Evolutionary conservation across 1,140 invertebrate genomes (phyloP).

Genomic region (Carposina sasakii): DNA sequence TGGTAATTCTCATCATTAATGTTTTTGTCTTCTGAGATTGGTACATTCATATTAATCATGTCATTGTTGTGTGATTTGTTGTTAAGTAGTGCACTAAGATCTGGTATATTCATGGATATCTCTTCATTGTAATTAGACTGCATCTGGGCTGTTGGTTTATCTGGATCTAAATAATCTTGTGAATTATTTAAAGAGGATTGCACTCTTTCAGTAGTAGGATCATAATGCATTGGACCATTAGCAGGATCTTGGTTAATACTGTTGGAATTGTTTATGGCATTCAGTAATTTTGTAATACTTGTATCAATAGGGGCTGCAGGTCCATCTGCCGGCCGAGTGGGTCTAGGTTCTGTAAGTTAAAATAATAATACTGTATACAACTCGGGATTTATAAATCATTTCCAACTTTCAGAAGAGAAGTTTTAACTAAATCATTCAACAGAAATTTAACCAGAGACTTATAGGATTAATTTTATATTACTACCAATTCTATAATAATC

Average conservation of each 20-base stretch:
- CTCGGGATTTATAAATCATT: not conserved
- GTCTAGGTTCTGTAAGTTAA: slow-evolving; percentile 57
- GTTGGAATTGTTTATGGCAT: slow-evolving; percentile 27
- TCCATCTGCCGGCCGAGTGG: slow-evolving; percentile 70
- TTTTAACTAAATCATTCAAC: not conserved
- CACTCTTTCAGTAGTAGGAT: slow-evolving; percentile 18
- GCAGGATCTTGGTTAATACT: slow-evolving; percentile 29
- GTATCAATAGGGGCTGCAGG: slow-evolving; percentile 73
- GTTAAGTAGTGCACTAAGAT: slow-evolving; percentile 31
- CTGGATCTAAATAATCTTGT: slow-evolving; percentile 12
- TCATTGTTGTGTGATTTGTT: slow-evolving; percentile 10
- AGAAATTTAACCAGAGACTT: too few species aligned
- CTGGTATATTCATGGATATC: slow-evolving; percentile 30
- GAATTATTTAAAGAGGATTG: slow-evolving; percentile 13
- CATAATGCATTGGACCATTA: too few species aligned
- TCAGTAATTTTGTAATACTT: slow-evolving; percentile 49
- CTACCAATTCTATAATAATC: too few species aligned
- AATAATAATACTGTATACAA: slow-evolving; percentile 12
- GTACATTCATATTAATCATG: slow-evolving; percentile 3
- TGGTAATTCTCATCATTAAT: slow-evolving; percentile 20
- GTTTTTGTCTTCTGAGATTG: not conserved
- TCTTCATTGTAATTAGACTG: slow-evolving; percentile 23
- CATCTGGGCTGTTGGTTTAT: slow-evolving; percentile 17
- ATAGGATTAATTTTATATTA: too few species aligned
- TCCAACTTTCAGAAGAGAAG: not conserved